These are phyloP conservation scores for Protobothrops mucrosquamatus DNA, from an alignment of 2,113 vertebrate genomes.

Conservation along the genomic window DNA sequence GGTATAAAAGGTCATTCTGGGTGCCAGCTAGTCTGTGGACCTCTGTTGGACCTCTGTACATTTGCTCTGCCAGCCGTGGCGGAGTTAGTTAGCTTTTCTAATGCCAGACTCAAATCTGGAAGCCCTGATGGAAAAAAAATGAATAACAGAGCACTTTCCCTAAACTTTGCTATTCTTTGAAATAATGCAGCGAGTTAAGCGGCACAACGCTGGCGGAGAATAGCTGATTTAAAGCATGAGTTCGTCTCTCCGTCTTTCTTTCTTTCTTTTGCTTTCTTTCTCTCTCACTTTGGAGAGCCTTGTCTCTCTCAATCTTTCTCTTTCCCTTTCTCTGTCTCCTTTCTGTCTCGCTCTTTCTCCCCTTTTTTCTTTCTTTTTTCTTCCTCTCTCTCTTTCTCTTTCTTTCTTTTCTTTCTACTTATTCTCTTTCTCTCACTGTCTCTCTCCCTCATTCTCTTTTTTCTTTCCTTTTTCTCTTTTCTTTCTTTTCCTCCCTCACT, in stretches of 20 bases:
- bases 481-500: too few species aligned
- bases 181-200: background rate
- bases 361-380: background rate
- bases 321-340: background rate
- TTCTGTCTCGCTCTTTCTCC: background rate
- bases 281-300: background rate
- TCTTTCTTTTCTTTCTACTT: too few species aligned
- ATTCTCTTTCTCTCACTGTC: too few species aligned
- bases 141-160: background rate
- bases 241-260: background rate
- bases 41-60: background rate
- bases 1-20: background rate
- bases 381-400: background rate
- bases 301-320: background rate
- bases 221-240: background rate
- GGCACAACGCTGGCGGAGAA: background rate
- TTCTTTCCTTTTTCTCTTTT: too few species aligned
- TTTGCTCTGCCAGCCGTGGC: background rate
- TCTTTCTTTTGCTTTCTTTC: background rate
- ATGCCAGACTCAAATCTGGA: background rate
- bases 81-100: background rate
- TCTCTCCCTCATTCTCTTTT: too few species aligned
- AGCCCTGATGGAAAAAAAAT: background rate
- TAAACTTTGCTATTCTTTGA: background rate
- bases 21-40: background rate